A percentile compares a stretch with the other conserved stretches of the same genome.
Conservation (phyloP, 1,140 invertebrate genomes). For the Ostrea denselamellosa region DNA sequence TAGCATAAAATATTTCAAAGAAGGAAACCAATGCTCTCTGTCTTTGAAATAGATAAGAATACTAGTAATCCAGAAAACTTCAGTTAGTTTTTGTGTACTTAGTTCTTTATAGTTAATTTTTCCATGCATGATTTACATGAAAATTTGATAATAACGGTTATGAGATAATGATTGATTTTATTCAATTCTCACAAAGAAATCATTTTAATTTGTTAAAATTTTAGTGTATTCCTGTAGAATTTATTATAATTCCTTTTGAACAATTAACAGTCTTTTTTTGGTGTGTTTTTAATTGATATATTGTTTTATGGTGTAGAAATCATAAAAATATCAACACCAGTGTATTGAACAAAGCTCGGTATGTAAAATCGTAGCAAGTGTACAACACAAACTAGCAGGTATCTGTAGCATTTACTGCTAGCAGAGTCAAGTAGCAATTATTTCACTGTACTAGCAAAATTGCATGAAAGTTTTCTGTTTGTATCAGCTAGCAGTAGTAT, state of each 20-base stretch:
- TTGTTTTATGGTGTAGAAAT: constrained; percentile 40
- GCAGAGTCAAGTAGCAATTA: neutral
- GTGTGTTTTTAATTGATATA: neutral
- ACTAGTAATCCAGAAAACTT: no score
- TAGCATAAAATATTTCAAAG: no score
- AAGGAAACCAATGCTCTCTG: no score
- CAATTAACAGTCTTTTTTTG: neutral
- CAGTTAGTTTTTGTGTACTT: no score
- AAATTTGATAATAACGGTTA: neutral
- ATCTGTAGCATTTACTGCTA: constrained; percentile 2
- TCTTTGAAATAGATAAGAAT: no score
- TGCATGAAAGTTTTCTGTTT: neutral
- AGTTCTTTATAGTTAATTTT: no score
- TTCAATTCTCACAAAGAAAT: neutral
- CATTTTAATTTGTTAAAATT: neutral
- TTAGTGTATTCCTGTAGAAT: no score
- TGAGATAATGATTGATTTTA: neutral
- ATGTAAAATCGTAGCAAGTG: constrained; percentile 3
- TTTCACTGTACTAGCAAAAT: neutral
- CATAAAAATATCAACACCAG: constrained; percentile 35
- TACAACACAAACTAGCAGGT: neutral
- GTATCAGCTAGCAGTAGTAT: constrained; percentile 7
- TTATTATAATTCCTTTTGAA: neutral
- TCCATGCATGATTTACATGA: neutral
- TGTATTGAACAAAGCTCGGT: constrained; percentile 20